Conservation (phyloP, 2,888 invertebrate genomes). For the Lutraria lutraria region DNA sequence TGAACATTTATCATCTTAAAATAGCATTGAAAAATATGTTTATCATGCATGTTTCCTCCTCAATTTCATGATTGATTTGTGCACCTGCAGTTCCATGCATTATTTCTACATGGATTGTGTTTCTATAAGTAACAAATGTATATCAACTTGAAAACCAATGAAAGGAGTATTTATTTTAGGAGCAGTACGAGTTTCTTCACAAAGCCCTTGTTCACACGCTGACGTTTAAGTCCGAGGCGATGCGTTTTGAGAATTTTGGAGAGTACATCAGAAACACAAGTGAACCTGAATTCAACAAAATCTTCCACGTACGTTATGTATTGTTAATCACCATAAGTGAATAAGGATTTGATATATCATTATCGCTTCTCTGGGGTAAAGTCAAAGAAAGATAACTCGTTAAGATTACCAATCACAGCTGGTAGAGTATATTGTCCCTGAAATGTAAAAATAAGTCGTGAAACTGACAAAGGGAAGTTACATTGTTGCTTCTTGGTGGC, state of each 20-base stretch:
- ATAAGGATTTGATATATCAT: not conserved
- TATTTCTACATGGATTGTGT: too few species aligned
- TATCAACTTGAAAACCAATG: too few species aligned
- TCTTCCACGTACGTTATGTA: not conserved
- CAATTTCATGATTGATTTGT: too few species aligned
- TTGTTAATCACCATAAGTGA: not conserved
- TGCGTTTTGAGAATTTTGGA: not conserved
- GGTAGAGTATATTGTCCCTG: not conserved
- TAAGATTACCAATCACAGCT: not conserved
- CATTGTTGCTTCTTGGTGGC: too few species aligned
- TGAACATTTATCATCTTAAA: too few species aligned
- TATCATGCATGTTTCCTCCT: too few species aligned
- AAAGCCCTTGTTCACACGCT: not conserved
- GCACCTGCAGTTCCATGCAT: too few species aligned
- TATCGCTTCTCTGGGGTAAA: not conserved
- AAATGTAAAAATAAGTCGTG: not conserved
- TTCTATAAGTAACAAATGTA: too few species aligned
- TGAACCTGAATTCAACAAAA: not conserved
- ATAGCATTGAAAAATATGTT: too few species aligned
- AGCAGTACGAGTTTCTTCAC: conserved; percentile 33
- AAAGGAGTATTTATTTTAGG: not conserved
- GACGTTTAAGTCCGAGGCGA: not conserved
- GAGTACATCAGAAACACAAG: not conserved
- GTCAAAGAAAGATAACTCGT: not conserved
- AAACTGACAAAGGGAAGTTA: too few species aligned